phyloP scores from a whole-genome alignment of 2,797 vertebrate genomes.

The Jordanella pulchra region DNA sequence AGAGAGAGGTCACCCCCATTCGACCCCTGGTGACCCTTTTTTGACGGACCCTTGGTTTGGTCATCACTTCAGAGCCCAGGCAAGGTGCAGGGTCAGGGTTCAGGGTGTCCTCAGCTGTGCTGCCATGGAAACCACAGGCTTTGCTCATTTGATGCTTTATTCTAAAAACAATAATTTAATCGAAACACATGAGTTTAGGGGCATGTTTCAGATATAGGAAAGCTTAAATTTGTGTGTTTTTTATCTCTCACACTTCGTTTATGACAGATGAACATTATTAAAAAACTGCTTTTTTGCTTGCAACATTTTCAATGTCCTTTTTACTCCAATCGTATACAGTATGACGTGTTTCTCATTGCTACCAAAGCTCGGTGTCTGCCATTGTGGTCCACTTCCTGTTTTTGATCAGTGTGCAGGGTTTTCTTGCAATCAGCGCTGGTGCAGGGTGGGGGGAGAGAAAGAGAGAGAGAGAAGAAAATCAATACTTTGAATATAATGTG shows the following conservation, averaged over 20 bases:
- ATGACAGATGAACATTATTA: background rate
- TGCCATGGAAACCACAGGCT: slow-evolving; percentile 69
- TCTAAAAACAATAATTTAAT: slow-evolving; percentile 24
- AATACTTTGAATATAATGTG: slow-evolving; percentile 97
- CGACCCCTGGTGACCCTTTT: slow-evolving; percentile 68
- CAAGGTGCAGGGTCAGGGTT: slow-evolving; percentile 71
- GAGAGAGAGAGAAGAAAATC: slow-evolving; percentile 82
- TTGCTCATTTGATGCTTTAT: slow-evolving; percentile 54
- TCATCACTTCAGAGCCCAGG: slow-evolving; percentile 66
- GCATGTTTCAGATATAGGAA: background rate
- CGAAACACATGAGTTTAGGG: slow-evolving; percentile 18
- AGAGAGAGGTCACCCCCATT: slow-evolving; percentile 70
- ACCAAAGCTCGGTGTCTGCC: slow-evolving; percentile 50
- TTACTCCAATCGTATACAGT: slow-evolving; percentile 6
- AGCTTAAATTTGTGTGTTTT: too few relatives aligned
- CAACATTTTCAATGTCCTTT: background rate
- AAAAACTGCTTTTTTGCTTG: background rate
- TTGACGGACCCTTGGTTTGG: slow-evolving; percentile 74
- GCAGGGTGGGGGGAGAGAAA: slow-evolving; percentile 64
- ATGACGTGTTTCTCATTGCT: slow-evolving; percentile 23
- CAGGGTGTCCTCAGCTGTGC: slow-evolving; percentile 77
- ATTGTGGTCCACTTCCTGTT: slow-evolving; percentile 81
- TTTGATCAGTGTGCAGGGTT: slow-evolving; percentile 89
- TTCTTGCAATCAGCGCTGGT: slow-evolving; percentile 88
- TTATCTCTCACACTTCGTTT: background rate